Conservation (phyloP, 2,888 invertebrate genomes). For the Drosophila borealis region DNA sequence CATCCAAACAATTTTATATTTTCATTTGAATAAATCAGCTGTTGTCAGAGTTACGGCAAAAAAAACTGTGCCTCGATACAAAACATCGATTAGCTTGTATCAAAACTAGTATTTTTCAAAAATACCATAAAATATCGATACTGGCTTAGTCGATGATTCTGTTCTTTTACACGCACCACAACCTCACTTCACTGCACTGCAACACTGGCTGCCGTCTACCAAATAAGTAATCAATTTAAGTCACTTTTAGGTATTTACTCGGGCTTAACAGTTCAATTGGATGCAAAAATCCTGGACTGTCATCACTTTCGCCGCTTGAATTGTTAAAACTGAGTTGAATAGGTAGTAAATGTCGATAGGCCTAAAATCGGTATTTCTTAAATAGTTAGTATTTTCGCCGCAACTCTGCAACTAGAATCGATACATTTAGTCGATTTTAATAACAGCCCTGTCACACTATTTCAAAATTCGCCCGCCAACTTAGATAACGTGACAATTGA, state of each 20-base stretch:
- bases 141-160: too few relatives aligned
- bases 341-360: too few relatives aligned
- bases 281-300: too few relatives aligned
- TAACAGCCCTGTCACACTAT: not conserved
- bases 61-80: not conserved
- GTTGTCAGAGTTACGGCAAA: not conserved
- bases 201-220: not conserved
- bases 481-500: too few relatives aligned
- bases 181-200: not conserved
- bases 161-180: not conserved
- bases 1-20: slow-evolving; percentile 23
- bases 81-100: not conserved
- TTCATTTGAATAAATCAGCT: slow-evolving; percentile 6
- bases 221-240: not conserved
- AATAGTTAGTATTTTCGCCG: not conserved
- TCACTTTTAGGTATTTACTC: too few relatives aligned
- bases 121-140: too few relatives aligned
- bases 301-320: too few relatives aligned
- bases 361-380: too few relatives aligned
- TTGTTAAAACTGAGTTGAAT: too few relatives aligned
- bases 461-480: not conserved
- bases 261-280: too few relatives aligned
- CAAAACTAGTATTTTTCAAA: too few relatives aligned
- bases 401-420: not conserved
- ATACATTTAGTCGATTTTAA: not conserved